Conservation (phyloP, 2,113 vertebrate species). For the Elephantulus edwardii region DNA sequence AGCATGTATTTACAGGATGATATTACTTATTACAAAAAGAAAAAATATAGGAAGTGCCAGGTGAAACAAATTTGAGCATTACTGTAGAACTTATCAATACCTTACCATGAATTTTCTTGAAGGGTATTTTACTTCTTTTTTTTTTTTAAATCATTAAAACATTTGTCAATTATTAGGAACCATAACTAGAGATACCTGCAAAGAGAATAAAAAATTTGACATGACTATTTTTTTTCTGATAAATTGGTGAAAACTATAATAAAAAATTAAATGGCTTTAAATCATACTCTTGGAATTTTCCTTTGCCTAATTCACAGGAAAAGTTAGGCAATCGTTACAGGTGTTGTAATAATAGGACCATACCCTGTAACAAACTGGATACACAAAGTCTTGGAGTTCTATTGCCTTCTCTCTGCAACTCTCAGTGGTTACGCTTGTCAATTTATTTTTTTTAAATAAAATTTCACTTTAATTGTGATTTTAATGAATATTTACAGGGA, state of each 20-base stretch:
- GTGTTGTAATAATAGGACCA: neutral
- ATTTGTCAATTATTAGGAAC: neutral
- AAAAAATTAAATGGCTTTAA: neutral
- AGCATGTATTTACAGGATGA: neutral
- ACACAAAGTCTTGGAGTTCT: neutral
- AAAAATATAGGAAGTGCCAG: neutral
- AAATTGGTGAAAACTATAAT: neutral
- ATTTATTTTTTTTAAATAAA: neutral
- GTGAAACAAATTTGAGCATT: slow-evolving; percentile 17
- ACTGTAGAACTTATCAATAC: neutral
- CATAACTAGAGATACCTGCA: neutral
- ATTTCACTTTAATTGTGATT: too few species aligned
- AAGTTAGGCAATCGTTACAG: neutral
- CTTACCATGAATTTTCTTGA: neutral
- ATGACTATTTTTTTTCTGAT: neutral
- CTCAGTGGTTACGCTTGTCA: neutral
- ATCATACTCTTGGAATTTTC: neutral
- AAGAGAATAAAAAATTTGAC: neutral
- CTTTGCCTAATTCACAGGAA: neutral
- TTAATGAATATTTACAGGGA: too few species aligned
- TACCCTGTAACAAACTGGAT: neutral
- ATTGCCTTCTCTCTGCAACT: neutral
- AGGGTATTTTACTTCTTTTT: neutral
- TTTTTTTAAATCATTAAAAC: neutral
- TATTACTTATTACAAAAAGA: neutral